phyloP scores from a whole-genome alignment of 2,888 invertebrate genomes.

The Sminthurinus aureus region DNA sequence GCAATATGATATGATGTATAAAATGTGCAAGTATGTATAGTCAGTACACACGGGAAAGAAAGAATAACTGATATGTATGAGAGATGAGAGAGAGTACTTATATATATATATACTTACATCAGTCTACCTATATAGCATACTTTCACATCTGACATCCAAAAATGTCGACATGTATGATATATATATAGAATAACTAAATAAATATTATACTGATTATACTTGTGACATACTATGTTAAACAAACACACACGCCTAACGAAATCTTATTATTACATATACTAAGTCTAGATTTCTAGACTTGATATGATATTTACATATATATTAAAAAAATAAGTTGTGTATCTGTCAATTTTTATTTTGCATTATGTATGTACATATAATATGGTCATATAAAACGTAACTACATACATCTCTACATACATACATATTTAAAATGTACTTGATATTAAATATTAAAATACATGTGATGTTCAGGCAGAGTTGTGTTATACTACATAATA shows the following conservation, averaged over 20 bases:
- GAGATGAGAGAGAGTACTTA: neutral
- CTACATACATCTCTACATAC: too few relatives aligned
- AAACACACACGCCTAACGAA: neutral
- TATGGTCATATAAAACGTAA: neutral
- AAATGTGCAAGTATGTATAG: too few relatives aligned
- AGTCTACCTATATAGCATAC: neutral
- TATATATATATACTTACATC: neutral
- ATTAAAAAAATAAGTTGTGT: neutral
- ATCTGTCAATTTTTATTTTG: neutral
- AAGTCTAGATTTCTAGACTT: neutral
- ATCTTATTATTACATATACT: neutral
- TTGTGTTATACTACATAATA: neutral
- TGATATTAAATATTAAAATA: neutral
- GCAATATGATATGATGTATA: neutral
- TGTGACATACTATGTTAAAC: neutral
- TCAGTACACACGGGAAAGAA: too few relatives aligned
- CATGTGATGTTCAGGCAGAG: neutral
- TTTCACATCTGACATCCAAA: neutral
- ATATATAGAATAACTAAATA: neutral
- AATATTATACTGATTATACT: neutral
- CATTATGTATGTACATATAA: neutral
- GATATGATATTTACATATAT: neutral
- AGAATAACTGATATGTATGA: too few relatives aligned
- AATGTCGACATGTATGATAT: neutral
- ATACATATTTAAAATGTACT: neutral